A percentile compares a stretch with the other conserved stretches of the same genome.
Conservation (phyloP, 2,888 invertebrate species). For the Lasioglossum leucozonium region DNA sequence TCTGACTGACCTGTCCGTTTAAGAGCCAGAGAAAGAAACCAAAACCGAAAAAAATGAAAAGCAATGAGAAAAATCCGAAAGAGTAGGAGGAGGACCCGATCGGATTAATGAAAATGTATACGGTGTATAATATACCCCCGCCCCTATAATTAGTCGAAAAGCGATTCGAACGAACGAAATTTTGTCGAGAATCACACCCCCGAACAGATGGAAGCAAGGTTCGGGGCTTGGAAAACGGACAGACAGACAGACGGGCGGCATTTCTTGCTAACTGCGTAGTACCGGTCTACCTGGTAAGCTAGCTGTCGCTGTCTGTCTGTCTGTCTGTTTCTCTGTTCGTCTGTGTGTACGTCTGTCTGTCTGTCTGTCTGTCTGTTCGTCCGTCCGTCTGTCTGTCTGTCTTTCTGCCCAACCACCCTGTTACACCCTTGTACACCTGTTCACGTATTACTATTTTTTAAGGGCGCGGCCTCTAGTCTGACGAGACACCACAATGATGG, state of each 20-base stretch:
- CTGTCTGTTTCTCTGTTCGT: constrained; percentile 69
- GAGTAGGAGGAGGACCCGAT: not conserved
- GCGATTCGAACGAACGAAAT: constrained; percentile 10
- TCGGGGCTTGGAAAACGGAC: constrained; percentile 74
- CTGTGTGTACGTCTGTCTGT: constrained; percentile 64
- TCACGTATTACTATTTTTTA: constrained; percentile 61
- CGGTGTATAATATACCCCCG: not conserved
- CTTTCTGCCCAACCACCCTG: constrained; percentile 68
- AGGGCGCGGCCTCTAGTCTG: constrained; percentile 59
- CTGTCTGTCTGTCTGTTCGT: constrained; percentile 73
- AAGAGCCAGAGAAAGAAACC: constrained; percentile 30
- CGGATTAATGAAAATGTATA: not conserved
- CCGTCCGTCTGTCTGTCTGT: constrained; percentile 66
- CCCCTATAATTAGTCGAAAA: not conserved
- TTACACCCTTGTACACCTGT: constrained; percentile 62
- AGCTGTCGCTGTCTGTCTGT: constrained; percentile 79
- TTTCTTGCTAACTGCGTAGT: constrained; percentile 74
- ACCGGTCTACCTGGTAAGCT: constrained; percentile 80
- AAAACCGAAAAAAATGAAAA: not conserved
- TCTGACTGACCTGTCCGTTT: constrained; percentile 78
- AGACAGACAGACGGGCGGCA: constrained; percentile 77
- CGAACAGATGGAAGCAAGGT: constrained; percentile 14
- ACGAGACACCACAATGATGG: not conserved
- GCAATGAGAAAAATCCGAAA: not conserved
- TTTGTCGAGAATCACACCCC: constrained; percentile 12